Conservation (phyloP, 1,140 invertebrate genomes). For the Lordiphosa stackelbergi region DNA sequence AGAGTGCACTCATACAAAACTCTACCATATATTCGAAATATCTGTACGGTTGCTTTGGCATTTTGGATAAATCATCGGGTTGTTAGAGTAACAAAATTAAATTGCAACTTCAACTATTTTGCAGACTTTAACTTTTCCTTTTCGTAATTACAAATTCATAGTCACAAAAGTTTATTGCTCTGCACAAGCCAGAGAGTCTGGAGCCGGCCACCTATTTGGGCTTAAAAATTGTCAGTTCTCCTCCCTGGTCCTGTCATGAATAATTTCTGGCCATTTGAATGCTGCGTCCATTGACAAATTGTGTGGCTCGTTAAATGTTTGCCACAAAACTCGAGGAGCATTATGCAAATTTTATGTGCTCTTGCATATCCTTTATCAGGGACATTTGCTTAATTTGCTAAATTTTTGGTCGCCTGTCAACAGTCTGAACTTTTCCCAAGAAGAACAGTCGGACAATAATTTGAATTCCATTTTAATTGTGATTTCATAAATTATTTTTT, state of each 20-base stretch:
- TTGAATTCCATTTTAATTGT: conserved; percentile 33
- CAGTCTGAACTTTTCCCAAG: neutral
- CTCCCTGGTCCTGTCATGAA: conserved; percentile 22
- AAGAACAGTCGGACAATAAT: conserved; percentile 29
- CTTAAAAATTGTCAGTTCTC: conserved; percentile 8
- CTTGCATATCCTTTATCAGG: conserved; percentile 9
- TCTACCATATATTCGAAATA: too few species aligned
- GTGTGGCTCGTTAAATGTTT: conserved; percentile 44
- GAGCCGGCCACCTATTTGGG: conserved; percentile 8
- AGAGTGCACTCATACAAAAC: too few species aligned
- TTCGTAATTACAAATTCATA: conserved; percentile 44
- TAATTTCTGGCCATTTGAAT: conserved; percentile 28
- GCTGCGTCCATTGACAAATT: conserved; percentile 39
- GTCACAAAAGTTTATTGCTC: conserved; percentile 38
- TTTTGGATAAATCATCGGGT: too few species aligned
- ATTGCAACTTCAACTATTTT: conserved; percentile 16
- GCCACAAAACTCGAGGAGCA: conserved; percentile 35
- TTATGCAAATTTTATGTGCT: conserved; percentile 39
- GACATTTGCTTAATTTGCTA: conserved; percentile 10
- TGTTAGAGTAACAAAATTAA: neutral
- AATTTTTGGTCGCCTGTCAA: neutral
- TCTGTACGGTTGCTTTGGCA: too few species aligned
- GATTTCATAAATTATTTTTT: conserved; percentile 52
- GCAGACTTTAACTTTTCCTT: conserved; percentile 20
- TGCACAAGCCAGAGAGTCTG: conserved; percentile 2